These are phyloP conservation scores for Agapostemon virescens DNA, from an alignment of 2,888 invertebrate species.

Conservation along the genomic window DNA sequence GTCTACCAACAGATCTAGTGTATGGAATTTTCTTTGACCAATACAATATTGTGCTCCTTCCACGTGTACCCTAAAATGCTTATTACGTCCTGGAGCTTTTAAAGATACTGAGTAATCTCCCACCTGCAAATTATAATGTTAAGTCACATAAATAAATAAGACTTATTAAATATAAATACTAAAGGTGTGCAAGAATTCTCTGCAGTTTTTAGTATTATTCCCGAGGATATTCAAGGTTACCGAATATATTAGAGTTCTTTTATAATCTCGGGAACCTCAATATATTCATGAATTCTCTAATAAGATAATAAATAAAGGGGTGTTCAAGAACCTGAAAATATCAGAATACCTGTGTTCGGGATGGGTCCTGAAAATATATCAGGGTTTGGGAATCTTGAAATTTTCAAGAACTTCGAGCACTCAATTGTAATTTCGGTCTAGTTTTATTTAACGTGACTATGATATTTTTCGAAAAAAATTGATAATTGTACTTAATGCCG, in stretches of 20 bases:
- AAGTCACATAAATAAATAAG: not conserved
- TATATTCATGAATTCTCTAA: not conserved
- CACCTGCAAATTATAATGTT: constrained; percentile 84
- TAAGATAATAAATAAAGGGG: no score
- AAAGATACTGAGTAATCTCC: constrained; percentile 99
- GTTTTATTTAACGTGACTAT: no score
- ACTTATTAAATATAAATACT: not conserved
- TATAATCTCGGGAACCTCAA: not conserved
- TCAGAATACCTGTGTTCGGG: no score
- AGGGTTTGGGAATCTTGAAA: not conserved
- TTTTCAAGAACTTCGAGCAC: not conserved
- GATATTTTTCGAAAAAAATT: no score
- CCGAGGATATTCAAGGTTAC: no score
- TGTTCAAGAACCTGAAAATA: no score
- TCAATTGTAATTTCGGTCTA: no score
- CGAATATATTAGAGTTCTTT: no score
- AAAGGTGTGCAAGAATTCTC: no score
- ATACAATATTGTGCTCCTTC: constrained; percentile 96
- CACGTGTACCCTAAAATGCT: constrained; percentile 99
- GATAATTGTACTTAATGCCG: no score
- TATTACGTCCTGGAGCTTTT: constrained; percentile 98
- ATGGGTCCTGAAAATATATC: no score
- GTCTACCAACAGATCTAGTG: constrained; percentile 96
- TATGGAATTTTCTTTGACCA: constrained; percentile 98
- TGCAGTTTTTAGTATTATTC: no score